A percentile compares a stretch with the other conserved stretches of the same genome.
Evolutionary conservation across 1,140 invertebrate genomes (phyloP).

Genomic region (Telenomus remus): DNA sequence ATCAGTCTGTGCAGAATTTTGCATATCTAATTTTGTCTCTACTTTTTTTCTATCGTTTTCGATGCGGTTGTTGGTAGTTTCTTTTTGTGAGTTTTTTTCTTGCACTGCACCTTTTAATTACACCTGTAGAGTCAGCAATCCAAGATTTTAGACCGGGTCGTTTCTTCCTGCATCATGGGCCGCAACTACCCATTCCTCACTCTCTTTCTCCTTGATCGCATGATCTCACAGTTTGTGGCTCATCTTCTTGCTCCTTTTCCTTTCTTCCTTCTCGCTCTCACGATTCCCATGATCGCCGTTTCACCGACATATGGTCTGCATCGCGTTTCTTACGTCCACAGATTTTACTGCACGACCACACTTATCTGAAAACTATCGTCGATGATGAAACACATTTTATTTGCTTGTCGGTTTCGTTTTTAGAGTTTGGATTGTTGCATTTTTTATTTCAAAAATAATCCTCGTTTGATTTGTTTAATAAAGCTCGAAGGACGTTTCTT

Average conservation of each 20-base stretch:
- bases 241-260: constrained; percentile 50
- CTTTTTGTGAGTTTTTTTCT: too few species aligned
- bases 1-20: too few species aligned
- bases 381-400: constrained; percentile 26
- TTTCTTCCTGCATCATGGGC: not conserved
- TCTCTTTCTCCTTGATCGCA: constrained; percentile 9
- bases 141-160: too few species aligned
- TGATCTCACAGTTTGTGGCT: constrained; percentile 22
- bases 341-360: constrained; percentile 36
- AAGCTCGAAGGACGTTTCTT: too few species aligned
- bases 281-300: constrained; percentile 46
- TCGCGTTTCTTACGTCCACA: constrained; percentile 33
- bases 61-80: too few species aligned
- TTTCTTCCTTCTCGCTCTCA: constrained; percentile 28
- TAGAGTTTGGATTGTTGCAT: not conserved
- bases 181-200: constrained; percentile 2
- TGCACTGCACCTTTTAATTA: too few species aligned
- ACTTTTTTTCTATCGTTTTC: too few species aligned
- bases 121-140: too few species aligned
- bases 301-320: constrained; percentile 50
- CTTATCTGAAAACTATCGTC: constrained; percentile 51
- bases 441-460: too few species aligned
- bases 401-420: not conserved
- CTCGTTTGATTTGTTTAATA: too few species aligned
- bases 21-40: too few species aligned